Evolutionary conservation across 2,888 invertebrate genomes (phyloP), one percentile per base, ranked within the genome.

Genomic region (Lissonota sp.): DNA sequence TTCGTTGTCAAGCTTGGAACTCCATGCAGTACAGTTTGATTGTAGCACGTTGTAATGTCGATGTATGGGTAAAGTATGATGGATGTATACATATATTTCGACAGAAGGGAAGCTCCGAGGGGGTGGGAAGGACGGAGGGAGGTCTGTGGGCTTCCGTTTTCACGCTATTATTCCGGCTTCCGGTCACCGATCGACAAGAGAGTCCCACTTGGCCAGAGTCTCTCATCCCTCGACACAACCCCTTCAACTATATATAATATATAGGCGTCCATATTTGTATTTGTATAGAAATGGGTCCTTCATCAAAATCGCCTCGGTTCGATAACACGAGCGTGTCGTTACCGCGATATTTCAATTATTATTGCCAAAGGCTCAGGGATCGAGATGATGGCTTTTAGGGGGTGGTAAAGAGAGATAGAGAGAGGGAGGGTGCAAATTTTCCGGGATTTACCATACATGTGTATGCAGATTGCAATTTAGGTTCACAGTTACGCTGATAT

Each of bases 301-400:
- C 51, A 75, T 78, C 75, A 72, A 69, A 78, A 82, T 78, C 55
- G 57, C 53, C 58, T 64, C 40, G 64, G 64, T 37, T 60, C 74
- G 70, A 75, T 79, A 74, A 62, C 60, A 66, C 66, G 44, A 63
- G 57, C 67, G 77, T 67, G 70, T 80, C 73, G 66, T 55, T 72
- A 80, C 74, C 62, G 58, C 69, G 73, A 79, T 79, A 70, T 79
- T 73, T 79, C 75, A 79, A 82, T 75, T 79, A 82, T 83, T 63
- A 58, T 62, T 49, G 44, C 39, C 42, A 60, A 16, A 26, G 14
- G n/a, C n/a, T n/a, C n/a, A n/a, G n/a, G n/a, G 57, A 10, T n/a
- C 49, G 10, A 12, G 16, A 57, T 51, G 40, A 55, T 26, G 53
- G 49, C 44, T 53, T 70, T 73, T 40, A n/a, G 62, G 37, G 57